Evolutionary conservation across 2,797 vertebrate species (phyloP), one percentile per base, ranked within the genome.

Genomic region (Megaceryle alcyon): DNA sequence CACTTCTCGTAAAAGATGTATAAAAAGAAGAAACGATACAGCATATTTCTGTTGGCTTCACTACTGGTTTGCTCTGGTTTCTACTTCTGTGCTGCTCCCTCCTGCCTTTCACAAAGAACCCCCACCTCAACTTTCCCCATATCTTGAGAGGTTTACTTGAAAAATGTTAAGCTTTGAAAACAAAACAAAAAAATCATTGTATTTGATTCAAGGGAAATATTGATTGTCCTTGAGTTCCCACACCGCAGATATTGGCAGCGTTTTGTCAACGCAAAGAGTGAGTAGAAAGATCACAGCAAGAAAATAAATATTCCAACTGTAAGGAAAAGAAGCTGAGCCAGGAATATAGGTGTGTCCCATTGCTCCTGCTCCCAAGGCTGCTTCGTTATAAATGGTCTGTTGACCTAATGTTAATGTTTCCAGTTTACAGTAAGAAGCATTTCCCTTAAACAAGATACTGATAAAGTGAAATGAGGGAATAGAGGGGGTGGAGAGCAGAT

Each of bases 1-100:
- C 94, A 91, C 83, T 97, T 96, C 88, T 95, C 11, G 60, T 96
- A 90, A 97, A 97, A 97, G 96, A 96, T 96, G 87, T 95, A 97
- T 93, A 90, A 93, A 93, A 91, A 88, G 91, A 94, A 96, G 80
- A 94, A 96, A 89, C 28, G 85, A 81, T 9, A 2, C 83, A 69
- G 90, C 65, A 83, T 82, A 91, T 96, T 92, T 86, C 80, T 79
- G 1, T 69, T 79, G 85, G 82, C 29, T 79, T 85, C 12, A 1
- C 81, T 96, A 75, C 94, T 92, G 91, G 54, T 88, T 91, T 95
- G 80, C 77, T 96, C 84, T 79, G 65, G 44, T 96, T 96, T 92
- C 76, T 92, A 48, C 80, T 93, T 93, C 79, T 75, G 54, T 82
- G 48, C 59, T 76, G 28, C 49, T 82, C 44, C 39, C 69, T 78